phyloP scores from a whole-genome alignment of 2,797 vertebrate species.

The Philypnodon macrostomus region DNA sequence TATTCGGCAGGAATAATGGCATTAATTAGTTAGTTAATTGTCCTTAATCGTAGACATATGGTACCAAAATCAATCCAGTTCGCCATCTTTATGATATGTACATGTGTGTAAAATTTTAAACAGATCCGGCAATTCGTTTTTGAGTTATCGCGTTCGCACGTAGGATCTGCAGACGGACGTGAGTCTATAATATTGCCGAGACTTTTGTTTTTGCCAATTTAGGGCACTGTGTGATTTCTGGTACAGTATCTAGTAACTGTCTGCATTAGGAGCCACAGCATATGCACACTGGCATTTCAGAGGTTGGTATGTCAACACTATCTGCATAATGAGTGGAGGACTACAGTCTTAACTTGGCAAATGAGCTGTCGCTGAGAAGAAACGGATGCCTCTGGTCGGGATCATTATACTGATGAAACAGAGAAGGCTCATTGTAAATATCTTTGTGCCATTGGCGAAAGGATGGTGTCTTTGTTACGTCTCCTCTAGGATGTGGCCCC shows the following conservation, averaged over 20 bases:
- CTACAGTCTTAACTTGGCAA: background rate
- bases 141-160: too few species aligned
- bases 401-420: constrained; percentile 23
- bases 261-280: background rate
- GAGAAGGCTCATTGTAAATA: constrained; percentile 23
- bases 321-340: constrained; percentile 11
- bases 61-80: too few species aligned
- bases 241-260: background rate
- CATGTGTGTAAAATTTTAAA: too few species aligned
- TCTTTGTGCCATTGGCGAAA: constrained; percentile 8
- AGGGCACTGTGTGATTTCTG: background rate
- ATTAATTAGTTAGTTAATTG: too few species aligned
- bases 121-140: too few species aligned
- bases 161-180: too few species aligned
- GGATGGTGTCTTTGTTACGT: constrained; percentile 26
- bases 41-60: too few species aligned
- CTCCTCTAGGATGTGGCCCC: constrained; percentile 35
- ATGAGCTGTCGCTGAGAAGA: background rate
- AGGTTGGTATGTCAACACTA: constrained; percentile 13
- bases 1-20: too few species aligned
- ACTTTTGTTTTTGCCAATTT: too few species aligned
- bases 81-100: too few species aligned
- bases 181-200: too few species aligned
- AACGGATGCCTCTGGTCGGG: background rate
- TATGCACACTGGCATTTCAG: constrained; percentile 8